These are phyloP conservation scores for Drosophila sp. DNA, from an alignment of 1,140 invertebrate genomes.

Conservation along the genomic window DNA sequence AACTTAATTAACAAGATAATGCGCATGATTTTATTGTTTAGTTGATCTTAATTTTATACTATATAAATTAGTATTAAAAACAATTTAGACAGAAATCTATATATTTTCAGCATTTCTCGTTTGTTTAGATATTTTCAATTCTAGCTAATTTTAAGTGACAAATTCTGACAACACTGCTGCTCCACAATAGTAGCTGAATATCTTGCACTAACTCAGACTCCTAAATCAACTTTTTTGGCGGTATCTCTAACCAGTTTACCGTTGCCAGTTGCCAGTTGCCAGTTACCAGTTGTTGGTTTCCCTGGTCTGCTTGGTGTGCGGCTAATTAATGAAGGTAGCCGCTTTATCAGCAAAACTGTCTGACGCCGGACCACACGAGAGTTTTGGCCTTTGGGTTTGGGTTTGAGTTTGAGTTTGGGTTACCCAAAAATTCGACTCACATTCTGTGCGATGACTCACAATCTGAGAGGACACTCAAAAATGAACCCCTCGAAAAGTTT, in stretches of 20 bases:
- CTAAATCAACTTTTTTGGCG: constrained; percentile 5
- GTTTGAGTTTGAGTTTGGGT: constrained; percentile 6
- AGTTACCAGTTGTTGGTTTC: neutral
- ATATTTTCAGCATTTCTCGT: no score
- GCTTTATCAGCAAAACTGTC: constrained; percentile 40
- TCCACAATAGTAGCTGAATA: no score
- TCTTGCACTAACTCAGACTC: neutral
- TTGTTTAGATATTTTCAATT: no score
- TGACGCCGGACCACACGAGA: constrained; percentile 61
- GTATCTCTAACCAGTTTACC: constrained; percentile 3
- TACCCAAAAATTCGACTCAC: constrained; percentile 13
- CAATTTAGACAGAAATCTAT: no score
- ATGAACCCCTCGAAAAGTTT: constrained; percentile 27
- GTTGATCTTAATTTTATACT: no score
- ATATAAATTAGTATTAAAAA: no score
- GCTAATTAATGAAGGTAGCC: constrained; percentile 75
- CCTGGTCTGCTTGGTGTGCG: constrained; percentile 27
- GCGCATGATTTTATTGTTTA: no score
- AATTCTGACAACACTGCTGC: no score
- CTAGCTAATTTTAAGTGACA: no score
- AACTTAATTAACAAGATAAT: no score
- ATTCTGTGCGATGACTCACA: constrained; percentile 44
- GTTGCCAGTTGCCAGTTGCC: neutral
- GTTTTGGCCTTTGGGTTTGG: neutral
- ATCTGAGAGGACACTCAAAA: constrained; percentile 10